phyloP scores from a whole-genome alignment of 2,888 invertebrate genomes.

The Cheilosia scutellata region DNA sequence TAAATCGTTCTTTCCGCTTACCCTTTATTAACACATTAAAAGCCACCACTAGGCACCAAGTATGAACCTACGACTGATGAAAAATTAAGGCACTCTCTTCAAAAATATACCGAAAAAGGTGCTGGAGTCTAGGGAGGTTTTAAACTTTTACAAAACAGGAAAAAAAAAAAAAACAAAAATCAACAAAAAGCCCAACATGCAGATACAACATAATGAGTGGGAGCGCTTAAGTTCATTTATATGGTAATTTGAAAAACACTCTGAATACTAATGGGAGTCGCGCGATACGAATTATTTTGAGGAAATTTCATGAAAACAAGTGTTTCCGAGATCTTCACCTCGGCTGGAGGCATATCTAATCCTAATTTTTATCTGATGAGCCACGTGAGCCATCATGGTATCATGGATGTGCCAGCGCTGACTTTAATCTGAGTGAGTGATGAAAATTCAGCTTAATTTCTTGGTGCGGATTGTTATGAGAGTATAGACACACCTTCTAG shows the following conservation, averaged over 20 bases:
- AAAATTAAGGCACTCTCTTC: slow-evolving; percentile 54
- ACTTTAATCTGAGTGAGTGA: slow-evolving; percentile 49
- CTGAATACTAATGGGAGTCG: slow-evolving; percentile 61
- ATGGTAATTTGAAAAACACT: slow-evolving; percentile 65
- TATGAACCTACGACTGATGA: slow-evolving; percentile 37
- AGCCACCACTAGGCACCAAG: slow-evolving; percentile 25
- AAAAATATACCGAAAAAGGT: slow-evolving; percentile 52
- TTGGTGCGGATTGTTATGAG: slow-evolving; percentile 2
- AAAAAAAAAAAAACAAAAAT: slow-evolving; percentile 27
- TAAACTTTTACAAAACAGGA: slow-evolving; percentile 38
- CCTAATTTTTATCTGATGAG: slow-evolving; percentile 63
- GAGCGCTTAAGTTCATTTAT: slow-evolving; percentile 67
- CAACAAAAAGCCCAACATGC: slow-evolving; percentile 61
- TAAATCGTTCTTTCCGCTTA: slow-evolving; percentile 44
- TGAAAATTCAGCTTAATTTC: slow-evolving; percentile 26
- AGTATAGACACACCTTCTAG: too few relatives aligned
- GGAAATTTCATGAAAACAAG: slow-evolving; percentile 52
- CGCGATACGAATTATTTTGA: slow-evolving; percentile 48
- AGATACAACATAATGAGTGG: slow-evolving; percentile 63
- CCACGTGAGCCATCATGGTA: slow-evolving; percentile 23
- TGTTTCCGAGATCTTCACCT: slow-evolving; percentile 37
- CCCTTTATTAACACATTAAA: slow-evolving; percentile 70
- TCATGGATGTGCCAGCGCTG: slow-evolving; percentile 11
- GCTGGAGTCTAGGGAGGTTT: slow-evolving; percentile 16
- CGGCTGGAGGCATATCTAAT: slow-evolving; percentile 20